phyloP scores from a whole-genome alignment of 2,888 invertebrate species.

The Tinea trinotella region DNA sequence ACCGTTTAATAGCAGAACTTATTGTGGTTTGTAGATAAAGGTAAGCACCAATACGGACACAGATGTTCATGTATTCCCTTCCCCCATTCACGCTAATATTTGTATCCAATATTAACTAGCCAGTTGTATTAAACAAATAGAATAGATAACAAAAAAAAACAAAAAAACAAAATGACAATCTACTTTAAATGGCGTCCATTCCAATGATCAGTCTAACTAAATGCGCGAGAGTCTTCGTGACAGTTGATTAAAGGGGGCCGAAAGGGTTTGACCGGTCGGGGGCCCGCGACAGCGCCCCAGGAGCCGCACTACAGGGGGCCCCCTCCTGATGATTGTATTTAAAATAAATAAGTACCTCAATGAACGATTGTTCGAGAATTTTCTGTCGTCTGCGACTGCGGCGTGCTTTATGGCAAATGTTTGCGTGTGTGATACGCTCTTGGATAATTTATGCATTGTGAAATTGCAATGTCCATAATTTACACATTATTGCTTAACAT shows the following conservation, averaged over 20 bases:
- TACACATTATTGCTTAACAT: too few species aligned
- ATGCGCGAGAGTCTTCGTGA: constrained; percentile 45
- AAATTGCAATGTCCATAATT: too few species aligned
- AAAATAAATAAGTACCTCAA: constrained; percentile 72
- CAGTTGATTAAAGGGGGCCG: constrained; percentile 72
- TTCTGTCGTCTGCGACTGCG: constrained; percentile 24
- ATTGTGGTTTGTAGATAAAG: too few species aligned
- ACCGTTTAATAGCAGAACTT: too few species aligned
- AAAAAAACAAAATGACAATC: constrained; percentile 1
- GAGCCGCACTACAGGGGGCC: constrained; percentile 57
- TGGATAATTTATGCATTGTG: background rate
- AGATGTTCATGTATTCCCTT: too few species aligned
- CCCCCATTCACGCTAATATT: background rate
- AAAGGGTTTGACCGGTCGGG: constrained; percentile 57
- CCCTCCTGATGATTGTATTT: constrained; percentile 71
- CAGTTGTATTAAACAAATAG: background rate
- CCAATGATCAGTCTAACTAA: constrained; percentile 4
- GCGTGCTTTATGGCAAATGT: constrained; percentile 45
- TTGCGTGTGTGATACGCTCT: background rate
- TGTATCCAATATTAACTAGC: background rate
- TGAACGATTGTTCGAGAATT: constrained; percentile 64
- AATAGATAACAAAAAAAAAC: background rate
- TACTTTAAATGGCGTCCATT: constrained; percentile 2
- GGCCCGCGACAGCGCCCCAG: constrained; percentile 66
- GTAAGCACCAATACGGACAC: too few species aligned